A percentile compares a stretch with the other conserved stretches of the same genome.
Evolutionary conservation across 2,113 vertebrate species (phyloP).

Genomic region (Brachypteracias leptosomus): DNA sequence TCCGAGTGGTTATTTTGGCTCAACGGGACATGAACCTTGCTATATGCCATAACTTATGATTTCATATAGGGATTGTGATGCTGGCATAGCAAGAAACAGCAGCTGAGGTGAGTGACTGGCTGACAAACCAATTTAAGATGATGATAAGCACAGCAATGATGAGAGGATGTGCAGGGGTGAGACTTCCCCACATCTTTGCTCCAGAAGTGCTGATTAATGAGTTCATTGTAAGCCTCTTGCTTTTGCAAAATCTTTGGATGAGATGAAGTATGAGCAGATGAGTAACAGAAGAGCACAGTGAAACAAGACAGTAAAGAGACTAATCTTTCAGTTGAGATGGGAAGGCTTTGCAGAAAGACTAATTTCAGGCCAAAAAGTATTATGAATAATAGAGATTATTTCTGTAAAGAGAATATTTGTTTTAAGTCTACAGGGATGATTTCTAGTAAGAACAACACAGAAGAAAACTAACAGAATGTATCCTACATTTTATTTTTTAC

Average conservation of each 20-base stretch:
- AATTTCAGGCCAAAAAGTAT: slow-evolving; percentile 25
- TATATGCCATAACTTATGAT: slow-evolving; percentile 27
- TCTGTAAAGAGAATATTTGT: slow-evolving; percentile 7
- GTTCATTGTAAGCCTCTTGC: neutral
- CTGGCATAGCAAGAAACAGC: slow-evolving; percentile 35
- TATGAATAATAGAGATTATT: slow-evolving; percentile 37
- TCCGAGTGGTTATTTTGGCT: slow-evolving; percentile 34
- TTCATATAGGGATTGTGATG: neutral
- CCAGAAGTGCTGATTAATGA: slow-evolving; percentile 12
- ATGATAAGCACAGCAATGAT: slow-evolving; percentile 11
- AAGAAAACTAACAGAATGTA: slow-evolving; percentile 8
- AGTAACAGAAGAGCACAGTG: slow-evolving; percentile 51
- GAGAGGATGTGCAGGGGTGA: neutral
- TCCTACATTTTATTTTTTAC: neutral
- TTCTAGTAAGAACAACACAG: slow-evolving; percentile 23
- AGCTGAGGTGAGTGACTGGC: slow-evolving; percentile 44
- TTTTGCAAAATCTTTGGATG: slow-evolving; percentile 5
- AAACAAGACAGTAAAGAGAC: slow-evolving; percentile 10
- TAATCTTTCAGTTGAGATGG: slow-evolving; percentile 18
- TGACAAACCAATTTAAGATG: slow-evolving; percentile 51
- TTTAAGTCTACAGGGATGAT: neutral
- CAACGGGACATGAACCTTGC: neutral
- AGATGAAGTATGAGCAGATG: slow-evolving; percentile 23
- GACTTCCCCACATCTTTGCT: slow-evolving; percentile 30
- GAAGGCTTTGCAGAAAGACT: slow-evolving; percentile 2